phyloP scores from a whole-genome alignment of 2,888 invertebrate species.

The Arenicola marina region DNA sequence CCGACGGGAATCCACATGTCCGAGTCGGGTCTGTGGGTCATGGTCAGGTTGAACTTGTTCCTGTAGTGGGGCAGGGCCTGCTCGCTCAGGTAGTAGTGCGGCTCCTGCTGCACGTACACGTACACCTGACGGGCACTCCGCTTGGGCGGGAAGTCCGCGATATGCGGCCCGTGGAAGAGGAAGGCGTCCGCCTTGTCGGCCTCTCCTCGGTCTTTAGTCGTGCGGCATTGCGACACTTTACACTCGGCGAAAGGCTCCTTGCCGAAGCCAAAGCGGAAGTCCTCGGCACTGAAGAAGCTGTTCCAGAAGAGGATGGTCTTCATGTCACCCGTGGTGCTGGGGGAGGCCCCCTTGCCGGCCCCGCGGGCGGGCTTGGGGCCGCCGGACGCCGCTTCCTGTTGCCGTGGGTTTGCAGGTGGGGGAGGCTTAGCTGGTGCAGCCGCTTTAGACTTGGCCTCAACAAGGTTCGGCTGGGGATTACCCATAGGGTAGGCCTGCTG shows the following conservation, averaged over 20 bases:
- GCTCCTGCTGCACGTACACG: conserved; percentile 19
- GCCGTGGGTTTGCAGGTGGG: conserved; percentile 42
- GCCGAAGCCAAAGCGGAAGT: conserved; percentile 27
- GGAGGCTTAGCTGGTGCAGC: conserved; percentile 48
- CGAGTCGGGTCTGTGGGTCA: conserved; percentile 22
- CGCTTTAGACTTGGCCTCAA: no score
- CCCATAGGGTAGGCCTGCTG: no score
- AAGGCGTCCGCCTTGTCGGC: conserved; percentile 21
- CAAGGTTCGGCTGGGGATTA: no score
- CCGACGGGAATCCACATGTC: conserved; percentile 20
- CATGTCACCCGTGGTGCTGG: neutral
- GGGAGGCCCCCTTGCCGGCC: conserved; percentile 6
- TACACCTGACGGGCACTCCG: conserved; percentile 10
- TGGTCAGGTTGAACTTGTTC: conserved; percentile 21
- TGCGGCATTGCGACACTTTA: conserved; percentile 18
- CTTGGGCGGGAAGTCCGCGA: neutral
- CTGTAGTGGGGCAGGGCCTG: conserved; percentile 1
- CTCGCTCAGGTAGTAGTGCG: conserved; percentile 11
- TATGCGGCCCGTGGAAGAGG: conserved; percentile 26
- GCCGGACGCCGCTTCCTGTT: conserved; percentile 44
- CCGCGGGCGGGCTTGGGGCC: conserved; percentile 42
- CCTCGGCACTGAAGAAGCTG: conserved; percentile 14
- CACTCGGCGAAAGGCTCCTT: conserved; percentile 26
- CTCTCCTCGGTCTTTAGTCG: conserved; percentile 15
- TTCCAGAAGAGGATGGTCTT: conserved; percentile 29